These are phyloP conservation scores for Dynastes maya DNA, from an alignment of 2,888 invertebrate species.

Conservation along the genomic window DNA sequence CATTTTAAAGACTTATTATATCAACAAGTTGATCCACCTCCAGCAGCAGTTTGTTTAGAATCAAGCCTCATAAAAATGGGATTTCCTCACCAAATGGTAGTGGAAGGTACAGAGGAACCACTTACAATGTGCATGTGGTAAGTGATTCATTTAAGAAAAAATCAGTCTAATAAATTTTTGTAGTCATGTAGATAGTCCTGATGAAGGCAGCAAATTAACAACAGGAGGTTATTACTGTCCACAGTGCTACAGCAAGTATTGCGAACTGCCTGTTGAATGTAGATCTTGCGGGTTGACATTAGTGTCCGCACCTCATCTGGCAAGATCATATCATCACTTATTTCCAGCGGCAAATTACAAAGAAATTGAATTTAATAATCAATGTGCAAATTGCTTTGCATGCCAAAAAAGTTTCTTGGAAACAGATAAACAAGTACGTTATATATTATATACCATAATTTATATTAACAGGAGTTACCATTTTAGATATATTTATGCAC, in stretches of 20 bases:
- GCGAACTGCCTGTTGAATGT: slow-evolving; percentile 98
- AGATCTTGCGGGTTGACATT: slow-evolving; percentile 95
- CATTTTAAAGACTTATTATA: slow-evolving; percentile 81
- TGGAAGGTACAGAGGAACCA: slow-evolving; percentile 75
- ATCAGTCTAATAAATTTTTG: slow-evolving; percentile 16
- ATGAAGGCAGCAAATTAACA: slow-evolving; percentile 79
- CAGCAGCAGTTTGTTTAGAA: slow-evolving; percentile 81
- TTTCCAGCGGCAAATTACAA: slow-evolving; percentile 92
- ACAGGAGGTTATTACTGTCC: slow-evolving; percentile 91
- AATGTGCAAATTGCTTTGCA: slow-evolving; percentile 78
- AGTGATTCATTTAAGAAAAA: slow-evolving; percentile 57
- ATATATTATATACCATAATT: neutral
- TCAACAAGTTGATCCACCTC: slow-evolving; percentile 80
- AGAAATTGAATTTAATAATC: slow-evolving; percentile 79
- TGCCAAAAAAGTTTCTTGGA: slow-evolving; percentile 81
- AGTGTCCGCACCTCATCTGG: slow-evolving; percentile 98
- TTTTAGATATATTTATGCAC: slow-evolving; percentile 86
- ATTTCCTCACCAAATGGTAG: slow-evolving; percentile 86
- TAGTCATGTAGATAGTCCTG: slow-evolving; percentile 87
- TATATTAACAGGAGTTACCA: slow-evolving; percentile 53
- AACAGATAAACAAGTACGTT: slow-evolving; percentile 81
- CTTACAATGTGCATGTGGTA: slow-evolving; percentile 95
- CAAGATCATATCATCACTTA: slow-evolving; percentile 97
- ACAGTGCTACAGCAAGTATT: slow-evolving; percentile 97
- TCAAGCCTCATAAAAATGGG: slow-evolving; percentile 96